phyloP scores from a whole-genome alignment of 2,888 invertebrate genomes.

The Trissoscelio sp. region DNA sequence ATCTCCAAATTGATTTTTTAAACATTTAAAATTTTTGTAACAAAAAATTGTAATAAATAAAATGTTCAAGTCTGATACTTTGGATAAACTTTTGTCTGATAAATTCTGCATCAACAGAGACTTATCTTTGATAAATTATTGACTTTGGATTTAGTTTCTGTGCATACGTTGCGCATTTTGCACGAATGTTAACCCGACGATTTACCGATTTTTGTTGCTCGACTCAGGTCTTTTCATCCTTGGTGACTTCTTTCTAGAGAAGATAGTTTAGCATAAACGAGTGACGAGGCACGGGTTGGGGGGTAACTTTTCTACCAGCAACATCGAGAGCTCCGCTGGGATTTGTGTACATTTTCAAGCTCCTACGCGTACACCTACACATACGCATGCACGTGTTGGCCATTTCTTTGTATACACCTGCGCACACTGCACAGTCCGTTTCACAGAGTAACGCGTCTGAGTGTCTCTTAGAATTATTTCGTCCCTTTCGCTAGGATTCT shows the following conservation, averaged over 20 bases:
- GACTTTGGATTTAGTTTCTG: no score
- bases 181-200: conserved; percentile 61
- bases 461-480: conserved; percentile 74
- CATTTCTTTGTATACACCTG: conserved; percentile 51
- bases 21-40: no score
- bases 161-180: conserved; percentile 48
- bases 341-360: conserved; percentile 71
- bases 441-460: conserved; percentile 72
- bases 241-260: conserved; percentile 58
- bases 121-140: no score
- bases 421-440: conserved; percentile 66
- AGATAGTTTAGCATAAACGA: conserved; percentile 78
- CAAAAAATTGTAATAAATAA: no score
- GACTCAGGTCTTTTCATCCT: conserved; percentile 53
- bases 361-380: conserved; percentile 67
- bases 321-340: conserved; percentile 71
- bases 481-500: conserved; percentile 65
- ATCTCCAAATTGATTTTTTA: no score
- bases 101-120: no score
- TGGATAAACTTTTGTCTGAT: no score
- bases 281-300: conserved; percentile 30
- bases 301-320: conserved; percentile 75
- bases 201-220: conserved; percentile 63
- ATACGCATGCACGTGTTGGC: conserved; percentile 20
- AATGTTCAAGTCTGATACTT: no score